Base-by-base conservation (phyloP, 1,140 invertebrate species). In the Neodiprion pinetum region DNA sequence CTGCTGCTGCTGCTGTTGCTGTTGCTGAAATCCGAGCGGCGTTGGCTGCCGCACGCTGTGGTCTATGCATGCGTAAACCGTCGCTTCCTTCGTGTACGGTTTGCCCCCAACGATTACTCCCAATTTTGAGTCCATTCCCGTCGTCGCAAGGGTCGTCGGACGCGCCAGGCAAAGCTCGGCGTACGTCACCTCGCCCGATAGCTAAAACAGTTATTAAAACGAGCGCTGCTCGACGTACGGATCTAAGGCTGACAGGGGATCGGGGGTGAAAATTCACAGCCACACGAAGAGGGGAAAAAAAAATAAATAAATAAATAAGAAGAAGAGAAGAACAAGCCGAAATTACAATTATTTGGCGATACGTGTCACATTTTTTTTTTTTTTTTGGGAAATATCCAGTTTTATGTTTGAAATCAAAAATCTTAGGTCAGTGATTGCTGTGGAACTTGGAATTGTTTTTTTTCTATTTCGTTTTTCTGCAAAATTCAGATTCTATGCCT, bases 11-110 rank as follows among this genome's bases (percentile, higher is more conserved):
- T 75, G 72, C 28, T 78, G 72, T 72, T 82, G 83, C 47, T 85
- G 81, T 76, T 77, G 74, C 12, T 85, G 83, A 74, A 85, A 81
- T 82, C 80, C 83, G 82, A 74, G 84, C 82, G 76, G 84, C 74
- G 77, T 80, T 67, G 79, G 83, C 50, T 85, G 80, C 72, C 85
- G 82, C 11, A 82, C 84, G 72, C 77, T 91, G 81, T 93, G 92
- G 84, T 94, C 92, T 83, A 94, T 93, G 86, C 93, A 92, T 28
- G 92, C 92, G 80, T 93, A 93, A 78, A 93, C 92, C 73, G 92
- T 93, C 40, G 92, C 87, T 74, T 90, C 90, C 71, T 91, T 90
- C 75, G 83, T 83, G 74, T 80, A 78, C 81, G 89, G 80, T 73
- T 88, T 86, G 73, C 87, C 47, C 68, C 85, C 86, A 53, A 86